Conservation (phyloP, 2,113 vertebrate species). For the Harpagus bidentatus region DNA sequence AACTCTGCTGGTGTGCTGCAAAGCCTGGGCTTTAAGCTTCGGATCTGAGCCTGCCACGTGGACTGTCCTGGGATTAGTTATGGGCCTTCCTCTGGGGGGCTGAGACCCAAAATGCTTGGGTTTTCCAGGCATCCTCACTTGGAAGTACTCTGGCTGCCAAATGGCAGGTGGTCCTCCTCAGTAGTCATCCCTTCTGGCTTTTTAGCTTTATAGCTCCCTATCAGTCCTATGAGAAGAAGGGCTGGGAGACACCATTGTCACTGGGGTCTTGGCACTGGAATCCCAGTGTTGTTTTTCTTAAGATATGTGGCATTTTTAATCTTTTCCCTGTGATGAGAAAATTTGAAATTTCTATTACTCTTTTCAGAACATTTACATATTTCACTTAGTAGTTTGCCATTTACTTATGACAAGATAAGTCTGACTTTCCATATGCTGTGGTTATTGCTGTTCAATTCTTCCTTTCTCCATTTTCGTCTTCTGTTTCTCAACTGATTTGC, state of each 20-base stretch:
- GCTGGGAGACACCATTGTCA: background rate
- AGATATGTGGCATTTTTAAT: background rate
- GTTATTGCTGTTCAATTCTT: background rate
- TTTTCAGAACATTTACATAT: background rate
- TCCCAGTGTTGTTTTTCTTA: background rate
- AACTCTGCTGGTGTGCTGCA: background rate
- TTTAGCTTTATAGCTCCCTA: background rate
- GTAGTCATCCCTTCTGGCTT: fast-evolving
- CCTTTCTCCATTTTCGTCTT: background rate
- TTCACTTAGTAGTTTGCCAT: background rate
- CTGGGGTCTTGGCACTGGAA: background rate
- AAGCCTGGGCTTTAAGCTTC: background rate
- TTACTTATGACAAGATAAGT: background rate
- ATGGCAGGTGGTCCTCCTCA: background rate
- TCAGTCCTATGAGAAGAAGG: background rate
- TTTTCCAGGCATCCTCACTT: background rate
- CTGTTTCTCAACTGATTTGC: background rate
- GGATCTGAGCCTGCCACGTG: background rate
- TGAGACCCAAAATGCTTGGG: background rate
- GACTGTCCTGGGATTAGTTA: background rate
- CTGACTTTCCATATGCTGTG: background rate
- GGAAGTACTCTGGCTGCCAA: background rate
- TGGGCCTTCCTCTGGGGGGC: background rate
- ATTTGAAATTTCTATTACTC: background rate
- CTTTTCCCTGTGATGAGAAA: background rate